Evolutionary conservation across 2,888 invertebrate species (phyloP).

Genomic region (Sphecodes monilicornis): DNA sequence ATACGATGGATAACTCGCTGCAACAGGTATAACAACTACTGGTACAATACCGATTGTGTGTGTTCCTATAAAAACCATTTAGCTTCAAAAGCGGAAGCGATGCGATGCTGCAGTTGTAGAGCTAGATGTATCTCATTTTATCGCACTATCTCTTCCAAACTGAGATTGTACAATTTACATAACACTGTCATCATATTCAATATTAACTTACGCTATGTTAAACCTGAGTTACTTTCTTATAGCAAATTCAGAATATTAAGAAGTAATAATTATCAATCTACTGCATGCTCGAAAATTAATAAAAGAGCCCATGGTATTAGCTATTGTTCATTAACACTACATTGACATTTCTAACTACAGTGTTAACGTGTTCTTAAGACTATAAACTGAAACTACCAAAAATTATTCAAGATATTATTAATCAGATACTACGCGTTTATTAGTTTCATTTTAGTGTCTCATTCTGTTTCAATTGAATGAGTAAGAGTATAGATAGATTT

Average conservation of each 20-base stretch:
- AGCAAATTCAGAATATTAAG: background rate
- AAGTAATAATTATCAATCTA: background rate
- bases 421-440: too few relatives aligned
- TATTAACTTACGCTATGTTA: background rate
- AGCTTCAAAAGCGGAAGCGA: conserved; percentile 35
- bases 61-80: conserved; percentile 52
- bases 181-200: background rate
- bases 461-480: background rate
- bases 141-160: background rate
- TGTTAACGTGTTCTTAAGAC: background rate
- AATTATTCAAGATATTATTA: background rate
- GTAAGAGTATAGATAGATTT: background rate
- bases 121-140: background rate
- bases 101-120: conserved; percentile 4
- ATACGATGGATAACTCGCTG: conserved; percentile 41
- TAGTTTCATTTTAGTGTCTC: background rate
- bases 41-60: conserved; percentile 34
- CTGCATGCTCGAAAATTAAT: background rate
- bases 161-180: background rate
- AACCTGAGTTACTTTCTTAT: background rate
- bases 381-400: background rate
- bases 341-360: background rate
- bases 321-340: background rate
- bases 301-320: background rate
- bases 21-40: conserved; percentile 55